Percentiles rank a stretch among this genome's conserved stretches.
Evolutionary conservation across 2,797 vertebrate genomes (phyloP).

Genomic region (Rhinatrema bivittatum): DNA sequence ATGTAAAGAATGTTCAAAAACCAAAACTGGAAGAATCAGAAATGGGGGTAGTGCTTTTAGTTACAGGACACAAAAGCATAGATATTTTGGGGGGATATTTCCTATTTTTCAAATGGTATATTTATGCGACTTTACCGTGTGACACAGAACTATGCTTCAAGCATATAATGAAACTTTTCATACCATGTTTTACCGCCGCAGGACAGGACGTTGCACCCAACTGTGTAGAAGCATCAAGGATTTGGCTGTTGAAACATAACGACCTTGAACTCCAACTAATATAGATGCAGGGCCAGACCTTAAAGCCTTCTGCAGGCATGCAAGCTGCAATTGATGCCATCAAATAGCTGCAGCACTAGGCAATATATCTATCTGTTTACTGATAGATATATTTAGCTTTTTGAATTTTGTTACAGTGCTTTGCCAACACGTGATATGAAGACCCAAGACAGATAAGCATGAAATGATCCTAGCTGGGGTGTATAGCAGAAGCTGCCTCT

Average conservation of each 20-base stretch:
- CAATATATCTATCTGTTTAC: slow-evolving; percentile 57
- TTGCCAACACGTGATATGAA: slow-evolving; percentile 40
- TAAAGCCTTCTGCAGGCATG: slow-evolving; percentile 48
- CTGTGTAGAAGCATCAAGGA: slow-evolving; percentile 54
- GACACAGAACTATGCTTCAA: slow-evolving; percentile 36
- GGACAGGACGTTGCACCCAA: slow-evolving; percentile 52
- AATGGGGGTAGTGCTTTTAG: no score
- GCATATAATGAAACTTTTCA: slow-evolving; percentile 54
- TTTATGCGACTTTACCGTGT: slow-evolving; percentile 30
- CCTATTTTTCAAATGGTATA: slow-evolving; percentile 35
- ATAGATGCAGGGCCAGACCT: slow-evolving; percentile 47
- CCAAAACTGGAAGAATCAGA: no score
- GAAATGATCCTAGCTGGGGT: slow-evolving; percentile 51
- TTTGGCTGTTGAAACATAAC: slow-evolving; percentile 51
- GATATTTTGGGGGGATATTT: no score
- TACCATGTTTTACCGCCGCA: slow-evolving; percentile 58
- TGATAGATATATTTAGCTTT: slow-evolving; percentile 55
- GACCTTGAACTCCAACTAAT: slow-evolving; percentile 48
- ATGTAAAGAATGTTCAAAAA: no score
- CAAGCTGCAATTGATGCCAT: slow-evolving; percentile 43
- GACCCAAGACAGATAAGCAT: slow-evolving; percentile 46
- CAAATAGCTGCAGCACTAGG: slow-evolving; percentile 40
- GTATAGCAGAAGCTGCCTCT: slow-evolving; percentile 40
- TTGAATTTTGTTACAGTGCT: slow-evolving; percentile 39
- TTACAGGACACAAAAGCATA: no score